Evolutionary conservation across 2,888 invertebrate species (phyloP), one percentile per base, ranked within the genome.

Genomic region (Teleogryllus oceanicus): DNA sequence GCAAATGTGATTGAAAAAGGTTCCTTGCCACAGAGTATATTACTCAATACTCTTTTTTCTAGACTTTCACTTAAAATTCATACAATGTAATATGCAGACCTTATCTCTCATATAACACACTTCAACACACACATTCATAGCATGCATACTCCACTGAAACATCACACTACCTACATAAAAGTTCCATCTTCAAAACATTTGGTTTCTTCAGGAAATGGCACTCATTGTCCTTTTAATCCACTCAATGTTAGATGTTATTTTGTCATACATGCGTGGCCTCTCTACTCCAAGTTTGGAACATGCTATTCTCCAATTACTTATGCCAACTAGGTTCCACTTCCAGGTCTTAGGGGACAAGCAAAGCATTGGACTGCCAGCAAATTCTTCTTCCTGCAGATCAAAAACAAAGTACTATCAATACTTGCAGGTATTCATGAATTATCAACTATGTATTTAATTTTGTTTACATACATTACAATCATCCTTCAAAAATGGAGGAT

Each of bases 281-380:
- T 94, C 94, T 76, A 92, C 88, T 11, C 94, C 94, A 76, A 91
- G 91, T 84, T 93, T 93, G 0, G 93, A 92, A 84, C 95, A 96
- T 1, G 94, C 95, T 84, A 96, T 95, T 82, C 95, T 90, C 95
- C 95, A 95, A 80, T 94, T 94, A 78, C 94, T 92, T 2, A 96
- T 92, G 0, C 96, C 96, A 50, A 92, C 89, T 74, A 96, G 86
- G 0, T 93, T 93, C 96, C 96, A 96, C 13, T 81, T 76, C 20
- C 75, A 92, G 49, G 90, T 91, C 83, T 92, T 91, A 0, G 91
- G 89, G 83, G 93, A 90, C 37, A 94, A 90, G 85, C 96, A 96
- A 85, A 95, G 91, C 89, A 96, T 92, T 10, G 96, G 94, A 87
- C 94, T 94, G 20, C 96, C 96, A 11, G 96, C 94, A 84, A 94